Evolutionary conservation across 1,140 invertebrate genomes (phyloP).

Genomic region (Orius insidiosus): DNA sequence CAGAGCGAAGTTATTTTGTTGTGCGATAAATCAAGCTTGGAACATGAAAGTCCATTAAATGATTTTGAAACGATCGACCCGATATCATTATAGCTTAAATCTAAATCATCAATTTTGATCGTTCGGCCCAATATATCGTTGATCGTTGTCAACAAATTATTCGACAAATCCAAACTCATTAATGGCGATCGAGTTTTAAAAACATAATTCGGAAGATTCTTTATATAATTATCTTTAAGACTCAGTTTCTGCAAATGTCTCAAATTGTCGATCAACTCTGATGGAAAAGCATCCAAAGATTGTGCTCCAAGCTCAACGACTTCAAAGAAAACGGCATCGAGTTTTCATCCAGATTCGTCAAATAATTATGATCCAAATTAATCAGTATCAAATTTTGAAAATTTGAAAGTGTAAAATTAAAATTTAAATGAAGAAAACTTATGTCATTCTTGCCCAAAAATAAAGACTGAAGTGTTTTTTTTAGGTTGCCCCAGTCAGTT

Average conservation of each 20-base stretch:
- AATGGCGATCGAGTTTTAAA: conserved; percentile 41
- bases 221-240: conserved; percentile 57
- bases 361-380: conserved; percentile 54
- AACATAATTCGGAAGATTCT: conserved; percentile 38
- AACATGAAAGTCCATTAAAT: conserved; percentile 46
- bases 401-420: conserved; percentile 12
- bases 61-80: conserved; percentile 38
- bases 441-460: conserved; percentile 67
- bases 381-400: conserved; percentile 43
- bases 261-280: conserved; percentile 22
- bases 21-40: conserved; percentile 56
- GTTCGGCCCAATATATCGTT: conserved; percentile 43
- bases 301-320: conserved; percentile 54
- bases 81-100: conserved; percentile 59
- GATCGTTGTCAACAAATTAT: conserved; percentile 51
- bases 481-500: conserved; percentile 52
- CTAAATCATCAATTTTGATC: conserved; percentile 53
- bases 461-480: conserved; percentile 50
- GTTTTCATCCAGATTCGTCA: conserved; percentile 37
- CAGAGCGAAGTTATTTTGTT: conserved; percentile 52
- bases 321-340: conserved; percentile 43
- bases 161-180: conserved; percentile 64
- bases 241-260: conserved; percentile 47
- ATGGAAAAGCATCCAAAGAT: conserved; percentile 49
- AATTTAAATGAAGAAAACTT: conserved; percentile 32